These are phyloP conservation scores for Drosophila yooni DNA, from an alignment of 2,888 invertebrate species.

Conservation along the genomic window DNA sequence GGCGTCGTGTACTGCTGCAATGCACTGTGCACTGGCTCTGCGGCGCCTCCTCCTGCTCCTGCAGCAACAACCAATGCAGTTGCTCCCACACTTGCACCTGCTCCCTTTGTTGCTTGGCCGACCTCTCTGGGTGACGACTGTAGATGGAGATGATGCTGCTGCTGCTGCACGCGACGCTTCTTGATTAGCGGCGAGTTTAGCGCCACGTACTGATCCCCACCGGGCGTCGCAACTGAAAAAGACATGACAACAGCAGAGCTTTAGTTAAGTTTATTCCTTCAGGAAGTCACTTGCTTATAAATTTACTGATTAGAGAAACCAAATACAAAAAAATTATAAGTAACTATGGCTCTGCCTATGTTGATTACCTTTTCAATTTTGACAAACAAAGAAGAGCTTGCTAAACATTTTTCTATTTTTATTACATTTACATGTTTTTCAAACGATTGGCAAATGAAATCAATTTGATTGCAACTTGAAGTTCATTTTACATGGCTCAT, in stretches of 20 bases:
- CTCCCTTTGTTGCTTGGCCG: conserved; percentile 26
- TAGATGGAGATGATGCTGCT: conserved; percentile 14
- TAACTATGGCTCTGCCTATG: conserved; percentile 10
- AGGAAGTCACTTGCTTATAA: conserved; percentile 30
- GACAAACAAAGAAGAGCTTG: conserved; percentile 20
- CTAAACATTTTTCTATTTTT: neutral
- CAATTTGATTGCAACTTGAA: too few relatives aligned
- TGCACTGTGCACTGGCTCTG: conserved; percentile 1
- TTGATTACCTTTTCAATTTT: conserved; percentile 25
- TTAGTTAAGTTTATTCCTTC: conserved; percentile 1
- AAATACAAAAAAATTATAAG: conserved; percentile 37
- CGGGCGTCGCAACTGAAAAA: conserved; percentile 67
- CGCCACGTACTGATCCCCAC: conserved; percentile 72
- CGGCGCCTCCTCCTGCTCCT: neutral
- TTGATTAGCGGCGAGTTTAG: conserved; percentile 71
- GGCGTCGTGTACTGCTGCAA: conserved; percentile 39
- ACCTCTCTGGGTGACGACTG: conserved; percentile 18
- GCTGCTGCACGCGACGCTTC: conserved; percentile 78
- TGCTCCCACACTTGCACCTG: conserved; percentile 11
- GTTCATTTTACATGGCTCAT: neutral
- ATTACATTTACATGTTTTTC: neutral
- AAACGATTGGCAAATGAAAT: neutral
- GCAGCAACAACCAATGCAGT: conserved; percentile 7
- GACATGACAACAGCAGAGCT: conserved; percentile 54
- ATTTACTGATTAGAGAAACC: conserved; percentile 46